phyloP scores from a whole-genome alignment of 1,140 invertebrate species.

The Cylas formicarius region DNA sequence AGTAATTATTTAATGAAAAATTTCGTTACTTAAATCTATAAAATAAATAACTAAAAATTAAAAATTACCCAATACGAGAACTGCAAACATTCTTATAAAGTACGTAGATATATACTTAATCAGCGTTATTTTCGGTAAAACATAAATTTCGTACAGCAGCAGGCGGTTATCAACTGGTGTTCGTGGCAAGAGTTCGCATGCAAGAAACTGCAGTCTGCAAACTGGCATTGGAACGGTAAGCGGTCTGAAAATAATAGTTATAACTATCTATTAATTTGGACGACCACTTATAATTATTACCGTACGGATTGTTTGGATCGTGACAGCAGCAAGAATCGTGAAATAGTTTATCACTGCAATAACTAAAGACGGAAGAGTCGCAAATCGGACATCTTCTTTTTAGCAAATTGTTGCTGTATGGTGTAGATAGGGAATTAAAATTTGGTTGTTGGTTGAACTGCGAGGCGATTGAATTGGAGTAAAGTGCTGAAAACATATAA shows the following conservation, averaged over 20 bases:
- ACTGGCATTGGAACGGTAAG: conserved; percentile 54
- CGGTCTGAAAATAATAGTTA: conserved; percentile 34
- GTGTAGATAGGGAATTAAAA: conserved; percentile 8
- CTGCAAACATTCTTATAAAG: too few relatives aligned
- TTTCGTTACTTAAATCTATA: not conserved
- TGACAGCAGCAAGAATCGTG: conserved; percentile 70
- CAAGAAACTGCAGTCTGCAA: conserved; percentile 60
- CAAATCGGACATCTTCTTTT: conserved; percentile 56
- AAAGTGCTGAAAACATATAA: conserved; percentile 15
- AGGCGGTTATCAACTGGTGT: conserved; percentile 60
- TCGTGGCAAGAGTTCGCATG: conserved; percentile 67
- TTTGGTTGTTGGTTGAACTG: not conserved
- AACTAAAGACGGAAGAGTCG: conserved; percentile 66
- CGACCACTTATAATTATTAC: conserved; percentile 40
- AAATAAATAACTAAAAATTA: too few relatives aligned
- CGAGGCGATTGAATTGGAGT: conserved; percentile 8
- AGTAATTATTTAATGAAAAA: conserved; percentile 1
- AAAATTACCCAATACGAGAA: too few relatives aligned
- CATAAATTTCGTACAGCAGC: conserved; percentile 56
- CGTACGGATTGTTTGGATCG: conserved; percentile 46
- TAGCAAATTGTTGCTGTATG: conserved; percentile 4
- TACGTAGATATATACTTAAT: too few relatives aligned
- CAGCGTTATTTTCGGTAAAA: conserved; percentile 30
- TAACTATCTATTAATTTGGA: conserved; percentile 3
- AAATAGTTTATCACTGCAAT: conserved; percentile 63